Evolutionary conservation across 2,113 vertebrate genomes (phyloP).

Genomic region (Mohoua ochrocephala): DNA sequence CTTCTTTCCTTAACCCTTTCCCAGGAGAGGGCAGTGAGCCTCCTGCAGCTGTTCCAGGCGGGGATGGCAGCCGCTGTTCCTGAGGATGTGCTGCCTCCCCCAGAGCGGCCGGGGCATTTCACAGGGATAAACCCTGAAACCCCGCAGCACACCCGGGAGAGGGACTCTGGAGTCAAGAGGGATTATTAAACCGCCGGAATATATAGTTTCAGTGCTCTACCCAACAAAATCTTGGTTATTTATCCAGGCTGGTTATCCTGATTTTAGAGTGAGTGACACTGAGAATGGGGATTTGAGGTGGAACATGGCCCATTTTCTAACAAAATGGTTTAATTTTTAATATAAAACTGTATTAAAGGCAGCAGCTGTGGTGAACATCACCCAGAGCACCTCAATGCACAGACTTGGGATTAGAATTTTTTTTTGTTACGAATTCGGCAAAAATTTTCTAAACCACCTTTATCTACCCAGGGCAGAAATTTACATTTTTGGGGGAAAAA

Average conservation of each 20-base stretch:
- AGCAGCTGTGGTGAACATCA: too few species aligned
- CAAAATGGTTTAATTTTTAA: background rate
- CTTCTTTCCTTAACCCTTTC: background rate
- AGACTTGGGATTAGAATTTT: accelerated
- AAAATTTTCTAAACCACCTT: background rate
- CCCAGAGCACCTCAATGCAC: too few species aligned
- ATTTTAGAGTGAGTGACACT: background rate
- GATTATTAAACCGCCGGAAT: background rate
- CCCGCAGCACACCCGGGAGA: accelerated
- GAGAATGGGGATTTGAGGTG: background rate
- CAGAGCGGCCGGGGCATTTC: background rate
- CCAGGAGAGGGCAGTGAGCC: background rate
- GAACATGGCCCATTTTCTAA: background rate
- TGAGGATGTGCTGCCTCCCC: background rate
- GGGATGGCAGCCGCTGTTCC: background rate
- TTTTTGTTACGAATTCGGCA: background rate
- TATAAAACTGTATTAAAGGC: background rate
- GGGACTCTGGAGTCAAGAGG: background rate
- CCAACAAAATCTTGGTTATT: background rate
- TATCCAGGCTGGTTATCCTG: too few species aligned
- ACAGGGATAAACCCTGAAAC: background rate
- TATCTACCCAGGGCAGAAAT: too few species aligned
- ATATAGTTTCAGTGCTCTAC: accelerated
- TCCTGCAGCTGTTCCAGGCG: background rate
- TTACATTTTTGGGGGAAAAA: background rate